Conservation (phyloP, 2,113 vertebrate genomes). For the Psittacara wagleri region DNA sequence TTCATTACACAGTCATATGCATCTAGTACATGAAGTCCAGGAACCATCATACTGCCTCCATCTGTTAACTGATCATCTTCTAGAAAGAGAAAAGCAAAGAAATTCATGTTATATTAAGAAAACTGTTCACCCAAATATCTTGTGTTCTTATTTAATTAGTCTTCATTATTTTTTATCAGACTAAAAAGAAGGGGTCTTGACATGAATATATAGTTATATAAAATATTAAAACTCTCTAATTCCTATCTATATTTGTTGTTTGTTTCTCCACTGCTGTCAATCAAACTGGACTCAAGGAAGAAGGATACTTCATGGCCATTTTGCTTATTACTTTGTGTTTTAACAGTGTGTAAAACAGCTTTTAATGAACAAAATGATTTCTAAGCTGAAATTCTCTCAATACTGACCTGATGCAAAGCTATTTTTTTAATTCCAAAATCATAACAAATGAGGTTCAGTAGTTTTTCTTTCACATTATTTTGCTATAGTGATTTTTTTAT, state of each 20-base stretch:
- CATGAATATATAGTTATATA: not conserved
- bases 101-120: not conserved
- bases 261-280: not conserved
- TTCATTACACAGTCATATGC: constrained; percentile 13
- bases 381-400: not conserved
- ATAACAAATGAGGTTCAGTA: not conserved
- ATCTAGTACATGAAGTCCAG: not conserved
- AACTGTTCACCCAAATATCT: not conserved
- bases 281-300: not conserved
- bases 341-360: not conserved
- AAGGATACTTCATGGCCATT: rapidly evolving
- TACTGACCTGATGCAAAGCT: not conserved
- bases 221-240: not conserved
- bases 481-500: not conserved
- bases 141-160: not conserved
- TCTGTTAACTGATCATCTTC: not conserved
- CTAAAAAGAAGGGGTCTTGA: not conserved
- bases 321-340: not conserved
- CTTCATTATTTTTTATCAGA: not conserved
- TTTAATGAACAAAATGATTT: not conserved
- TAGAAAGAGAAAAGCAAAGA: not conserved
- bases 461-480: not conserved
- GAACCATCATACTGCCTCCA: not conserved
- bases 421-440: not conserved
- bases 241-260: not conserved